Conservation (phyloP, 2,113 vertebrate genomes). For the Sardina pilchardus region DNA sequence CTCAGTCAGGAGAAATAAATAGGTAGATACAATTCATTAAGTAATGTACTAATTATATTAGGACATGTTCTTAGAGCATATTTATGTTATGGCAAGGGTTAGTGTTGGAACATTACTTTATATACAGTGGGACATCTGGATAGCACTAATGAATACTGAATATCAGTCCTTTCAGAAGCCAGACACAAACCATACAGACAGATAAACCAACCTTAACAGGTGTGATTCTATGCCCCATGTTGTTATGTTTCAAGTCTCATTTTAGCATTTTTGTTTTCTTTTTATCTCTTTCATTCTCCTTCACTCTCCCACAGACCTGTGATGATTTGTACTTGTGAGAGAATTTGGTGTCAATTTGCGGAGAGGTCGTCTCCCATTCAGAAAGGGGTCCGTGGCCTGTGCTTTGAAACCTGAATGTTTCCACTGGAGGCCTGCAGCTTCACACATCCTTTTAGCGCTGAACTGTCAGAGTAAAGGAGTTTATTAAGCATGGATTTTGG, state of each 20-base stretch:
- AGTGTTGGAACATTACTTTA: too few relatives aligned
- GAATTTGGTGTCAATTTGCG: conserved; percentile 42
- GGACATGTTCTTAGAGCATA: not conserved
- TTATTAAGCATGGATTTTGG: conserved; percentile 43
- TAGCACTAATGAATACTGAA: not conserved
- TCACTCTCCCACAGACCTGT: conserved; percentile 26
- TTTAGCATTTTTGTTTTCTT: not conserved
- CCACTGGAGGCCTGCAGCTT: conserved; percentile 33
- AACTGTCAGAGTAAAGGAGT: conserved; percentile 44
- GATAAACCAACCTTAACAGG: not conserved
- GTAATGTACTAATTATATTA: not conserved
- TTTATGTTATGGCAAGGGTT: not conserved
- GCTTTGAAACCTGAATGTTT: conserved; percentile 51
- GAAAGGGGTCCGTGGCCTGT: conserved; percentile 42
- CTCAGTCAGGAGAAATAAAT: too few relatives aligned
- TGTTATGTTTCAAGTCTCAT: not conserved
- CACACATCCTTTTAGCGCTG: conserved; percentile 37
- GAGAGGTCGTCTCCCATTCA: conserved; percentile 21
- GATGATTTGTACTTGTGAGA: conserved; percentile 38
- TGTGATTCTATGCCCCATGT: not conserved
- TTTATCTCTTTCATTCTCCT: not conserved
- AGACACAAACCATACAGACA: not conserved
- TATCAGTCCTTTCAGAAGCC: not conserved
- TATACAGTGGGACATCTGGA: not conserved
- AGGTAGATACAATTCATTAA: too few relatives aligned